A percentile compares a stretch with the other conserved stretches of the same genome.
Evolutionary conservation across 2,888 invertebrate species (phyloP).

Genomic region (Dusona sp.): DNA sequence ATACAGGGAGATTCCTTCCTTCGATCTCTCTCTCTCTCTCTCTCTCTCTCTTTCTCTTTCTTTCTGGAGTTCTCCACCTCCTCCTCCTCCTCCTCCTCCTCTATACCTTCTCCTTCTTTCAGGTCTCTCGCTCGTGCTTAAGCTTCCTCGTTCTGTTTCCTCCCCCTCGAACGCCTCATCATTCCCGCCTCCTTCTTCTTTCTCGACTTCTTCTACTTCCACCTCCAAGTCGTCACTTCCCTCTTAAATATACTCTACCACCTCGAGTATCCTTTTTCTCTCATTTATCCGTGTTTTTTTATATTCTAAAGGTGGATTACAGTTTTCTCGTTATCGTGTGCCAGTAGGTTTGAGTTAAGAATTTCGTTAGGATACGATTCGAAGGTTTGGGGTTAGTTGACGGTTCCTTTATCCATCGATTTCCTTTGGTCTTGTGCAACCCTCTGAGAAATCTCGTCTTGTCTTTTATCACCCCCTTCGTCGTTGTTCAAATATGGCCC

Average conservation of each 20-base stretch:
- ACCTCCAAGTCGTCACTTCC: slow-evolving; percentile 43
- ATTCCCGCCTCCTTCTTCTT: slow-evolving; percentile 58
- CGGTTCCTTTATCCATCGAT: not conserved
- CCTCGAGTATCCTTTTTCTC: slow-evolving; percentile 4
- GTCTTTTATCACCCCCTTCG: not conserved
- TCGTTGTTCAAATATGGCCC: not conserved
- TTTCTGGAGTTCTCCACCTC: slow-evolving; percentile 34
- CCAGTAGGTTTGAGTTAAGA: not conserved
- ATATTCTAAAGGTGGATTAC: not conserved
- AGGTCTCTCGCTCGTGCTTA: slow-evolving; percentile 54
- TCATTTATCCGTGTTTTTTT: slow-evolving; percentile 8
- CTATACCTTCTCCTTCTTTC: slow-evolving; percentile 47
- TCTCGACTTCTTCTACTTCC: slow-evolving; percentile 42
- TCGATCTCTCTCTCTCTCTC: slow-evolving; percentile 44
- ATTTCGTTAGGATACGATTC: not conserved
- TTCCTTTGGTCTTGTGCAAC: not conserved
- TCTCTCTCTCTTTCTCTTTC: slow-evolving; percentile 31
- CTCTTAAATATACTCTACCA: not conserved
- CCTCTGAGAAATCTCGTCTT: not conserved
- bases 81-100: slow-evolving; percentile 34
- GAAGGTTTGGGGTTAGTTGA: not conserved
- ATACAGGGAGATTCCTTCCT: slow-evolving; percentile 47
- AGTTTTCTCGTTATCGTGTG: slow-evolving; percentile 31
- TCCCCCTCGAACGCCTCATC: slow-evolving; percentile 63
- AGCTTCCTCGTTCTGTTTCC: slow-evolving; percentile 67